These are phyloP conservation scores for Coenonympha arcania DNA, from an alignment of 2,888 invertebrate genomes.

Conservation along the genomic window DNA sequence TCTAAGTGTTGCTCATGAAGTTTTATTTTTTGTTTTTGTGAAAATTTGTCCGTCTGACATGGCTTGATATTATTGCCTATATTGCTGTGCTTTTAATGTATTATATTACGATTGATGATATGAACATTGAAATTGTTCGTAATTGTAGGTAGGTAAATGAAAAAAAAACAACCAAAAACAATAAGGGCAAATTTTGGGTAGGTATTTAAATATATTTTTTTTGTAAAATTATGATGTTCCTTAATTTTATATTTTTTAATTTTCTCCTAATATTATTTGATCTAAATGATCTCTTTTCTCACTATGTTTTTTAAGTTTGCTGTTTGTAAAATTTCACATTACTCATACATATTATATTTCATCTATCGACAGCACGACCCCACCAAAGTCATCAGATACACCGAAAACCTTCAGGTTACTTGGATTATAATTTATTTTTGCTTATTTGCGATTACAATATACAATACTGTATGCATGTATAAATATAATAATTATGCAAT, in stretches of 20 bases:
- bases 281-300: constrained; percentile 16
- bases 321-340: constrained; percentile 34
- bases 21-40: background rate
- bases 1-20: constrained; percentile 9
- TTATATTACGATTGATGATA: background rate
- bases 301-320: constrained; percentile 25
- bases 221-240: too few species aligned
- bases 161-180: too few species aligned
- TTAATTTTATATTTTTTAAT: background rate
- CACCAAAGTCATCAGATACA: constrained; percentile 73
- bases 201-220: too few species aligned
- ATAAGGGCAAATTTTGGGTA: too few species aligned
- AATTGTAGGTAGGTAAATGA: too few species aligned
- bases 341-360: constrained; percentile 58
- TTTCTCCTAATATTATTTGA: constrained; percentile 2
- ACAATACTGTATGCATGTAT: constrained; percentile 12
- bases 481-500: constrained; percentile 6
- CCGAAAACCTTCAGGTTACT: constrained; percentile 72
- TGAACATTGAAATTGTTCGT: background rate
- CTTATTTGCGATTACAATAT: constrained; percentile 17
- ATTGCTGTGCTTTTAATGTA: constrained; percentile 10
- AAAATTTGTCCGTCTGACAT: background rate
- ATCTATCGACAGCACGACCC: constrained; percentile 70
- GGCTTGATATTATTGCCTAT: constrained; percentile 5
- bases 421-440: constrained; percentile 33